Conservation (phyloP, 2,113 vertebrate genomes). For the Mustela nigripes region DNA sequence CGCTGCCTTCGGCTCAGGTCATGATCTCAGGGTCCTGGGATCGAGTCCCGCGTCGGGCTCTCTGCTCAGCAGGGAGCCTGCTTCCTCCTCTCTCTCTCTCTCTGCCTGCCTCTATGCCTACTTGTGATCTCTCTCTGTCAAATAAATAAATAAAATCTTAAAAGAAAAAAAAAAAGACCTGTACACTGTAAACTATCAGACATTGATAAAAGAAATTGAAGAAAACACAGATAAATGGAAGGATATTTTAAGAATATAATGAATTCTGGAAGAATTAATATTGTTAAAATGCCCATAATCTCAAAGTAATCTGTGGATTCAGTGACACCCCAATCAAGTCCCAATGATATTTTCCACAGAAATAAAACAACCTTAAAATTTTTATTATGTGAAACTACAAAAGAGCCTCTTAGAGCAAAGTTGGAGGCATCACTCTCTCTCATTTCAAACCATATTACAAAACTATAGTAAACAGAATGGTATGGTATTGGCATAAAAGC, state of each 20-base stretch:
- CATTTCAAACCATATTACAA: background rate
- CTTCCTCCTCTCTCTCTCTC: too few species aligned
- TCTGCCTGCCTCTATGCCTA: too few species aligned
- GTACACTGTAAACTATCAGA: background rate
- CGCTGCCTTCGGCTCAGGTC: too few species aligned
- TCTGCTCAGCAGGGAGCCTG: too few species aligned
- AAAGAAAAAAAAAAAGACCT: background rate
- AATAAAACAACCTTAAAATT: background rate
- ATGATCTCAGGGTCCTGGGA: too few species aligned
- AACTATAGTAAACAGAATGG: background rate
- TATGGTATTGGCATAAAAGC: background rate
- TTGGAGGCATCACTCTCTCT: background rate
- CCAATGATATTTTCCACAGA: background rate
- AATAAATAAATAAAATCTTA: too few species aligned
- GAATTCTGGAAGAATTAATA: background rate
- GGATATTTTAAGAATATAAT: too few species aligned
- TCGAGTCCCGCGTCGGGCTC: too few species aligned
- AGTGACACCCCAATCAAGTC: background rate
- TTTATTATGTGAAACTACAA: background rate
- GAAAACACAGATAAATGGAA: background rate
- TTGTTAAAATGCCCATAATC: background rate
- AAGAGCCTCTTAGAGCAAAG: background rate
- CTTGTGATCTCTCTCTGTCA: too few species aligned
- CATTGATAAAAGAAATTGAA: background rate
- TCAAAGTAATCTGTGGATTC: background rate